Conservation (phyloP, 2,797 vertebrate species). For the Anguilla marmorata region DNA sequence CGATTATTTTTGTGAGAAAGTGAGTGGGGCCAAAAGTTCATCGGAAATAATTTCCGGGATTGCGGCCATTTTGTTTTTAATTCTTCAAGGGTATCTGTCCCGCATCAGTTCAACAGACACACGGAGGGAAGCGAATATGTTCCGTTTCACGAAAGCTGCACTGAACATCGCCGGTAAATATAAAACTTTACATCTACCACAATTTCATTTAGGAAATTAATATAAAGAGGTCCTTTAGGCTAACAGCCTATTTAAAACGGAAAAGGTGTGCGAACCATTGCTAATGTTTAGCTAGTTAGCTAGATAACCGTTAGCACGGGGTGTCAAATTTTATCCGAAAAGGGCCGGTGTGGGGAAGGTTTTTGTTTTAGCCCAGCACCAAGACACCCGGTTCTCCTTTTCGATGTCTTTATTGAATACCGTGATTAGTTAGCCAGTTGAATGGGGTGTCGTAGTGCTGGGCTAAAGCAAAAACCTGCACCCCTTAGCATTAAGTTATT, state of each 20-base stretch:
- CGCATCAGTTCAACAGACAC: neutral
- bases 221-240: neutral
- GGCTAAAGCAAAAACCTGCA: too few species aligned
- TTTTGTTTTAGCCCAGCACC: too few species aligned
- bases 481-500: neutral
- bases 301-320: neutral
- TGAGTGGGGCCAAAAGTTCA: neutral
- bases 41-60: constrained; percentile 23
- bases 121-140: constrained; percentile 59
- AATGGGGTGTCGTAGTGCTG: too few species aligned
- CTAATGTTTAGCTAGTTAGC: neutral
- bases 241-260: neutral
- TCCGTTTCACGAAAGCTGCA: constrained; percentile 67
- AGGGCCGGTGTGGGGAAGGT: too few species aligned
- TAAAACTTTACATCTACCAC: neutral
- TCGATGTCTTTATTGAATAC: too few species aligned
- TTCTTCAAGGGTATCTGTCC: constrained; percentile 74
- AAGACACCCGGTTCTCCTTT: too few species aligned
- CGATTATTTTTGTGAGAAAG: neutral
- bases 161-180: constrained; percentile 63
- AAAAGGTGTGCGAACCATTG: neutral
- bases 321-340: too few species aligned
- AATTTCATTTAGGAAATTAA: neutral
- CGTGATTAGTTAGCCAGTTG: too few species aligned
- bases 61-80: constrained; percentile 62